These are phyloP conservation scores for Pseudobourletiella spinata DNA, from an alignment of 1,140 invertebrate genomes.

Conservation along the genomic window DNA sequence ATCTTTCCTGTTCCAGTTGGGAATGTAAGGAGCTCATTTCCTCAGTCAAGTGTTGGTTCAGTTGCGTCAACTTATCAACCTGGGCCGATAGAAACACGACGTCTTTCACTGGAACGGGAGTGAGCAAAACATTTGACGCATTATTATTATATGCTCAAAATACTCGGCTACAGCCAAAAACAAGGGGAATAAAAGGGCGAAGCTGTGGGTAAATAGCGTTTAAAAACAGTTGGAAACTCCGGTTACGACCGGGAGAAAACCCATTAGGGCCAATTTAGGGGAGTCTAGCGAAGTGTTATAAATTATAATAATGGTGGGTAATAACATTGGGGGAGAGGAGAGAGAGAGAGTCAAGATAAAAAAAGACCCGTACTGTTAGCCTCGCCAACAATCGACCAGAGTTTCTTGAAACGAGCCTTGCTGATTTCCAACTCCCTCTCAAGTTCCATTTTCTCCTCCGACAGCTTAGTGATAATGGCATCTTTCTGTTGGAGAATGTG, in stretches of 20 bases:
- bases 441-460: conserved; percentile 12
- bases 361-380: conserved; percentile 10
- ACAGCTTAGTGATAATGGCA: conserved; percentile 9
- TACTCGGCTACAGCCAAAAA: background rate
- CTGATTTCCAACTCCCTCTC: conserved; percentile 9
- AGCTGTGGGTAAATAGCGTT: background rate
- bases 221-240: background rate
- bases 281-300: background rate
- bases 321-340: background rate
- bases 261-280: background rate
- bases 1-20: conserved; percentile 68
- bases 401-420: conserved; percentile 22
- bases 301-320: background rate
- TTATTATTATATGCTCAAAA: background rate
- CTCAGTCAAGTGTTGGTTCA: conserved; percentile 63
- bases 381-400: conserved; percentile 11
- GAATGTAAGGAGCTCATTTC: conserved; percentile 57
- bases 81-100: conserved; percentile 67
- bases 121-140: background rate
- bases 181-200: background rate
- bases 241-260: too few species aligned
- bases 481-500: conserved; percentile 15
- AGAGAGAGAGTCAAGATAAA: too few species aligned
- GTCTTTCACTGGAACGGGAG: conserved; percentile 55
- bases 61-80: conserved; percentile 56